Conservation (phyloP, 23 tunicate genomes). For the Ascidia mentula region DNA sequence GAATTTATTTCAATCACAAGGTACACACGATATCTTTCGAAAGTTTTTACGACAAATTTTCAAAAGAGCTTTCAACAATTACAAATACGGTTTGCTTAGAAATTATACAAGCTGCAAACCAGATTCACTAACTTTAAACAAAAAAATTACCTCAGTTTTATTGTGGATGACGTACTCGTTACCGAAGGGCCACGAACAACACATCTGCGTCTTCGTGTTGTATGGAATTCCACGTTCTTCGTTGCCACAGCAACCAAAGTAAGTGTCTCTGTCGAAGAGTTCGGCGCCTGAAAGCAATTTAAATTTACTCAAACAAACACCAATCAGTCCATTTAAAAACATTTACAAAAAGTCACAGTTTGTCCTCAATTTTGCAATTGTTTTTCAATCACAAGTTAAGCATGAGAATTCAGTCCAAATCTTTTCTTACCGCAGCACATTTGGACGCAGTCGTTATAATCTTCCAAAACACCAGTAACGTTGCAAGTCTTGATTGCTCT, state of each 20-base stretch:
- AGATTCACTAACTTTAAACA: too few relatives aligned
- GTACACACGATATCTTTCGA: too few relatives aligned
- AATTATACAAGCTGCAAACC: too few relatives aligned
- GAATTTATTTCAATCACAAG: too few relatives aligned
- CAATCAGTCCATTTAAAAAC: not conserved
- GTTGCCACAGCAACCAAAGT: constrained; percentile 36
- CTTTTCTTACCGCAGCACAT: constrained; percentile 23
- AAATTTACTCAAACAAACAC: not conserved
- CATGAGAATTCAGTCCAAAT: too few relatives aligned
- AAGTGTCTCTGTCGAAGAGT: constrained; percentile 28
- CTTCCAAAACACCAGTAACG: constrained; percentile 5
- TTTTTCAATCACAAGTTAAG: too few relatives aligned
- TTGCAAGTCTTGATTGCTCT: constrained; percentile 4
- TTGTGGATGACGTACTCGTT: constrained; percentile 11
- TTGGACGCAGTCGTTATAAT: constrained; percentile 1
- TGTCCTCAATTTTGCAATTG: too few relatives aligned
- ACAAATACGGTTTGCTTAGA: too few relatives aligned
- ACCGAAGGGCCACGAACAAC: constrained; percentile 24
- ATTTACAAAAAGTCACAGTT: too few relatives aligned
- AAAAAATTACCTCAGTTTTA: constrained; percentile 6
- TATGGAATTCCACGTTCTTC: constrained; percentile 18
- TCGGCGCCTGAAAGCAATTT: not conserved
- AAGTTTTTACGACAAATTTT: too few relatives aligned
- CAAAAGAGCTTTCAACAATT: too few relatives aligned
- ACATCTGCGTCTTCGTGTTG: constrained; percentile 24